Conservation (phyloP, 92 coral and sea anemone species). For the Plumapathes pennacea region DNA sequence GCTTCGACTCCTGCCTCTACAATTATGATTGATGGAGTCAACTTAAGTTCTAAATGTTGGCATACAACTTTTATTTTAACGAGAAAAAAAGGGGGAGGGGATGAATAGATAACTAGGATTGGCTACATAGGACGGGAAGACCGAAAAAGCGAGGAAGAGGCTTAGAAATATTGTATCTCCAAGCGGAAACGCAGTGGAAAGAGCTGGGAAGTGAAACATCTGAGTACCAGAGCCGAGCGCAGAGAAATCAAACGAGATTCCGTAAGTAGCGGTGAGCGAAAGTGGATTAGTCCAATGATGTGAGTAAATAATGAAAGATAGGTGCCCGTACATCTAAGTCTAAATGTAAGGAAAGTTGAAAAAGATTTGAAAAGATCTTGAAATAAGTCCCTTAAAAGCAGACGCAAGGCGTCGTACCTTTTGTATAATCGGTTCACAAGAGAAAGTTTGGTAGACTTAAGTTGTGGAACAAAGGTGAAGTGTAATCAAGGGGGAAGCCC, state of each 20-base stretch:
- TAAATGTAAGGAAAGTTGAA: constrained; percentile 65
- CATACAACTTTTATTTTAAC: too few relatives aligned
- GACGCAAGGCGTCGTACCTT: constrained; percentile 63
- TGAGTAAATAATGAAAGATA: constrained; percentile 60
- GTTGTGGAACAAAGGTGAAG: constrained; percentile 49
- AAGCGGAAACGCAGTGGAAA: constrained; percentile 67
- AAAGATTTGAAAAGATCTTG: constrained; percentile 68
- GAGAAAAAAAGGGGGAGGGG: constrained; percentile 33
- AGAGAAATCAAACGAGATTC: constrained; percentile 64
- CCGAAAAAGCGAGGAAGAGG: constrained; percentile 74
- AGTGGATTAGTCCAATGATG: constrained; percentile 51
- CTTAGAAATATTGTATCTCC: constrained; percentile 58
- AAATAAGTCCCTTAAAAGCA: constrained; percentile 67
- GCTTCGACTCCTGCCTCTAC: constrained; percentile 94
- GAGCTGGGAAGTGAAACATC: constrained; percentile 71
- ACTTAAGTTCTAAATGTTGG: too few relatives aligned
- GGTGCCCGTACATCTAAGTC: constrained; percentile 69
- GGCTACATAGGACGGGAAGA: constrained; percentile 64
- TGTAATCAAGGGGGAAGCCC: constrained; percentile 61
- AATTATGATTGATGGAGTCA: constrained; percentile 5
- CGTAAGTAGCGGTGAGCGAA: constrained; percentile 72
- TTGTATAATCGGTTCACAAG: constrained; percentile 77
- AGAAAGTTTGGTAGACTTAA: constrained; percentile 75
- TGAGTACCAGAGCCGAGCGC: constrained; percentile 68
- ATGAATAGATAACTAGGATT: constrained; percentile 70